phyloP scores from a whole-genome alignment of 2,888 invertebrate species.

The Apodemia mormo region DNA sequence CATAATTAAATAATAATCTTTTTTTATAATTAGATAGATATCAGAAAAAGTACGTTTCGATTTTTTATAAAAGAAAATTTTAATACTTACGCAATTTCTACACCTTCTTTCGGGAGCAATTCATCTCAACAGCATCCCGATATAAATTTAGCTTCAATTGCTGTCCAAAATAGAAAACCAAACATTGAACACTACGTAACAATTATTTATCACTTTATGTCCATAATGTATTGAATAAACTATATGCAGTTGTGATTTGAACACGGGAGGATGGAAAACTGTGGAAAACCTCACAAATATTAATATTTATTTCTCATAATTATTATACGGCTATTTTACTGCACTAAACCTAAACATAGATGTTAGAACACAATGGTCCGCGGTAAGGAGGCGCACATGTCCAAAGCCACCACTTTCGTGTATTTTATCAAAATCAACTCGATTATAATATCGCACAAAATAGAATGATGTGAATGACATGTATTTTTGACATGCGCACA shows the following conservation, averaged over 20 bases:
- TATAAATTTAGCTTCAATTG: conserved; percentile 64
- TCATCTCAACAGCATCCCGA: conserved; percentile 59
- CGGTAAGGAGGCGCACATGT: conserved; percentile 52
- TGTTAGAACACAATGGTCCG: conserved; percentile 52
- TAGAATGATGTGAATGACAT: conserved; percentile 74
- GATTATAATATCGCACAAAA: conserved; percentile 69
- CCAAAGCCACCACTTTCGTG: conserved; percentile 55
- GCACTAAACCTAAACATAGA: neutral
- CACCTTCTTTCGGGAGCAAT: conserved; percentile 53
- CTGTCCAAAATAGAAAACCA: conserved; percentile 70
- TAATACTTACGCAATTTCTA: conserved; percentile 72
- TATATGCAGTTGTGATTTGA: conserved; percentile 24
- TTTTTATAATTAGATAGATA: neutral
- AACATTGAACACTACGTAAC: conserved; percentile 50
- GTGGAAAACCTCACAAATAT: conserved; percentile 52
- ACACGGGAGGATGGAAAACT: conserved; percentile 47
- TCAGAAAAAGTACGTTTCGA: neutral
- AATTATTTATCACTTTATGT: conserved; percentile 56
- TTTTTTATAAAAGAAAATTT: conserved; percentile 30
- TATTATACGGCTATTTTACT: conserved; percentile 1
- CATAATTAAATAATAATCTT: neutral
- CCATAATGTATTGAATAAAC: conserved; percentile 45
- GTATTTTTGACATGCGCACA: conserved; percentile 78
- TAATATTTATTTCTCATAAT: conserved; percentile 45
- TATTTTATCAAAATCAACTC: conserved; percentile 67